phyloP scores from a whole-genome alignment of 2,113 vertebrate species.

The Lasiurus borealis region DNA sequence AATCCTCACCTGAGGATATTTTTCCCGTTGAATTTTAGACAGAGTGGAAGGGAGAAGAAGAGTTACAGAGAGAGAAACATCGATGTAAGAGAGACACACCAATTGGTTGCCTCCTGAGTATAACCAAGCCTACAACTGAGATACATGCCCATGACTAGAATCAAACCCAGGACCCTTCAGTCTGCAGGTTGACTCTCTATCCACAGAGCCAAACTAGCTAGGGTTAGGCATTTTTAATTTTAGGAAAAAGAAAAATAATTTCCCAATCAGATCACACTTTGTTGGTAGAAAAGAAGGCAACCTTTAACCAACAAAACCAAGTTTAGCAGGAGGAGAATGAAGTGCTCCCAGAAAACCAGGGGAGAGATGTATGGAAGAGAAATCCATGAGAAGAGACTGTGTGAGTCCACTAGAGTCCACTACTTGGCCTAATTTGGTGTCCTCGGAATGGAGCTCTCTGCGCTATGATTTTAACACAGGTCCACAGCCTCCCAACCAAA shows the following conservation, averaged over 20 bases:
- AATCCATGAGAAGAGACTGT: neutral
- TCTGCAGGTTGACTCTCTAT: too few relatives aligned
- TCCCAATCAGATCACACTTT: neutral
- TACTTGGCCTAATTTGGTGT: neutral
- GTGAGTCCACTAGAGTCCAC: too few relatives aligned
- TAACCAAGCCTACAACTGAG: too few relatives aligned
- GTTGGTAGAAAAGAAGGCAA: neutral
- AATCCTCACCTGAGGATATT: too few relatives aligned
- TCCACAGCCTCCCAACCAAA: neutral
- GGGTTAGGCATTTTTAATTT: neutral
- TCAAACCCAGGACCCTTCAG: too few relatives aligned
- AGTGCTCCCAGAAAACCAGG: neutral
- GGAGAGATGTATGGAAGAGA: neutral
- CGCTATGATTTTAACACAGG: neutral
- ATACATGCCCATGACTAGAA: too few relatives aligned
- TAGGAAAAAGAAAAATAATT: neutral
- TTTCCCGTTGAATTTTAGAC: too few relatives aligned
- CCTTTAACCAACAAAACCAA: neutral
- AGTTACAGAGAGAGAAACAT: too few relatives aligned
- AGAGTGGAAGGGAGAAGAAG: too few relatives aligned
- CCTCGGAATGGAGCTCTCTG: neutral
- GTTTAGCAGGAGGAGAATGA: neutral
- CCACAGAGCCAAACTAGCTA: too few relatives aligned
- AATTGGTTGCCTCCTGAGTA: too few relatives aligned
- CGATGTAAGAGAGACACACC: too few relatives aligned